Conservation (phyloP, 2,113 vertebrate genomes). For the Oreochromis niloticus region DNA sequence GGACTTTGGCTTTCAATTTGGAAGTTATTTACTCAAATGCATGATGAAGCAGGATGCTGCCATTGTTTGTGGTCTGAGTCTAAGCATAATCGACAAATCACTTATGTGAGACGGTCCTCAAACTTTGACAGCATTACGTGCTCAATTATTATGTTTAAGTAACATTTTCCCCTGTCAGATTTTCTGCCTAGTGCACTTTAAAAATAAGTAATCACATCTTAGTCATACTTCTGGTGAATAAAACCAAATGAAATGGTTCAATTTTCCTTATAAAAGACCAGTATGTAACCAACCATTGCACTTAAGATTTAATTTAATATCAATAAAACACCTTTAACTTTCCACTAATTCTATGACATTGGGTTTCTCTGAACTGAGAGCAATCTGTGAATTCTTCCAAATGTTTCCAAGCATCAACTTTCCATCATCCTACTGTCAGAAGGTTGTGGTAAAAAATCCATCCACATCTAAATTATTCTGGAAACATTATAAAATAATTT, state of each 20-base stretch:
- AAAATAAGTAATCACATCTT: neutral
- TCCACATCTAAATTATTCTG: neutral
- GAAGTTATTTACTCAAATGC: neutral
- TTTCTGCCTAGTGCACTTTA: neutral
- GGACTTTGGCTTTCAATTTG: neutral
- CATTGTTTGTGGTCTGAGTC: neutral
- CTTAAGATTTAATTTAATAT: neutral
- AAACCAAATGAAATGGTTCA: neutral
- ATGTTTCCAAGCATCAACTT: neutral
- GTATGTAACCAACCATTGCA: neutral
- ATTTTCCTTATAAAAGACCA: neutral
- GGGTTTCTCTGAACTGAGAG: neutral
- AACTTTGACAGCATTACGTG: rapidly evolving
- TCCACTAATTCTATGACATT: neutral
- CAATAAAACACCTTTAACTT: neutral
- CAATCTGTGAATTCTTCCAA: neutral
- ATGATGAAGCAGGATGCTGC: neutral
- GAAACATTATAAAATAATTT: neutral
- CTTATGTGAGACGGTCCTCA: neutral
- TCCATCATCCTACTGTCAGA: neutral
- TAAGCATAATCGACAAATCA: too few relatives aligned
- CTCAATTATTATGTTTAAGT: neutral
- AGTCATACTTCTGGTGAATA: neutral
- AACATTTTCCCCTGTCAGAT: neutral
- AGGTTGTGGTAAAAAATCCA: neutral